Evolutionary conservation across 2,888 invertebrate genomes (phyloP).

Genomic region (Halictus quadricinctus): DNA sequence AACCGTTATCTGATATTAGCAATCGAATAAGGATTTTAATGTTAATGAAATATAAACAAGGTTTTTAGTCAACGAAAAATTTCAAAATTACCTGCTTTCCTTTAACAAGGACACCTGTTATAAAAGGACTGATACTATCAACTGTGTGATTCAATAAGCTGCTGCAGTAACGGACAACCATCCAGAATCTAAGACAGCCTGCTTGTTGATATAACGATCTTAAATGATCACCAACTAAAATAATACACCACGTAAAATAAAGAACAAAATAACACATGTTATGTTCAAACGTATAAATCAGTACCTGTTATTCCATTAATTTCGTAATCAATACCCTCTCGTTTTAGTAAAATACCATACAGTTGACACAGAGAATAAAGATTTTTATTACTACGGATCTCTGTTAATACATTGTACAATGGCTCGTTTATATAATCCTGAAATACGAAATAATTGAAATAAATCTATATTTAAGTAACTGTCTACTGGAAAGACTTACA

Average conservation of each 20-base stretch:
- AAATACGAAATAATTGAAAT: slow-evolving; percentile 60
- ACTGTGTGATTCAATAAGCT: slow-evolving; percentile 96
- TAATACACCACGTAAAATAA: slow-evolving; percentile 65
- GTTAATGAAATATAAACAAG: slow-evolving; percentile 1
- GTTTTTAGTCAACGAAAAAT: not conserved
- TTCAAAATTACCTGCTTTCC: slow-evolving; percentile 92
- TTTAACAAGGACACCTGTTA: slow-evolving; percentile 98
- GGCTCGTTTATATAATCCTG: slow-evolving; percentile 86
- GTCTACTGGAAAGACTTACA: slow-evolving; percentile 75
- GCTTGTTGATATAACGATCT: slow-evolving; percentile 91
- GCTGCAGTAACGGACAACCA: slow-evolving; percentile 97
- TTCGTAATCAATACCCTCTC: slow-evolving; percentile 92
- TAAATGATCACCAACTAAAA: slow-evolving; percentile 87
- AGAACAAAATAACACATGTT: not conserved
- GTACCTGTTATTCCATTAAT: slow-evolving; percentile 84
- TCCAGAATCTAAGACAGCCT: slow-evolving; percentile 94
- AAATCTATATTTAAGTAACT: not conserved
- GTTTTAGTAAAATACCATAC: slow-evolving; percentile 91
- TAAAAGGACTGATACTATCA: slow-evolving; percentile 98
- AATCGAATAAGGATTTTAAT: slow-evolving; percentile 24
- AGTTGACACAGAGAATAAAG: slow-evolving; percentile 92
- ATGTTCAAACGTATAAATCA: not conserved
- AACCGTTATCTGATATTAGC: slow-evolving; percentile 88
- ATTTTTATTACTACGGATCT: slow-evolving; percentile 87
- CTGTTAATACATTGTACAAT: slow-evolving; percentile 89